phyloP scores from a whole-genome alignment of 2,888 invertebrate species.

The Lasioglossum calceatum region DNA sequence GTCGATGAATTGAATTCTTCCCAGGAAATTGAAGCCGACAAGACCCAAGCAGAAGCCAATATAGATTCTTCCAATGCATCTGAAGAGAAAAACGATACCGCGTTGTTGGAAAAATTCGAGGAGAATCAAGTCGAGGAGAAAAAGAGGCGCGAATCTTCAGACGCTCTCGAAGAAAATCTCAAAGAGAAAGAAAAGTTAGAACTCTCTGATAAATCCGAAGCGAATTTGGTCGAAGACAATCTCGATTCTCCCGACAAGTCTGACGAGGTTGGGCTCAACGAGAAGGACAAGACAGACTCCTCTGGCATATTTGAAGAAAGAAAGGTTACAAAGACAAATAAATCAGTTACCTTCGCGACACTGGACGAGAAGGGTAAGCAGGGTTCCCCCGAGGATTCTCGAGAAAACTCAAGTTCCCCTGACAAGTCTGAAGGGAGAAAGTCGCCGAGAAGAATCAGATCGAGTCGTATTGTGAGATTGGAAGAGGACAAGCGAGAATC shows the following conservation, averaged over 20 bases:
- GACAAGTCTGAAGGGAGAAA: background rate
- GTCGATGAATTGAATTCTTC: background rate
- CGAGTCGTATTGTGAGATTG: background rate
- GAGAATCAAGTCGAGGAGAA: background rate
- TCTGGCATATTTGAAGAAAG: background rate
- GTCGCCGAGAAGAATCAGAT: background rate
- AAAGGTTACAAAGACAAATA: background rate
- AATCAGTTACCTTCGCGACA: background rate
- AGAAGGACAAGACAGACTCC: background rate
- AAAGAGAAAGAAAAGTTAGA: background rate
- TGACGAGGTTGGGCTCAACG: background rate
- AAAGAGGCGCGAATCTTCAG: background rate
- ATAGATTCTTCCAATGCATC: background rate
- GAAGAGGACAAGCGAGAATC: background rate
- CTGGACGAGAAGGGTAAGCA: background rate
- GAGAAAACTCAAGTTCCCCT: background rate
- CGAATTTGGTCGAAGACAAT: background rate
- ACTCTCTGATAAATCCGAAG: background rate
- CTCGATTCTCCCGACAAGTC: background rate
- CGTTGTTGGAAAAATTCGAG: background rate
- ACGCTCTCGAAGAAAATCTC: background rate
- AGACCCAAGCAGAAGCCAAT: background rate
- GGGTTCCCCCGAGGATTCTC: background rate
- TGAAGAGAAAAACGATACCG: background rate
- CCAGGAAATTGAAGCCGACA: background rate